phyloP scores from a whole-genome alignment of 1,140 invertebrate genomes.

The Hypothenemus hampei region DNA sequence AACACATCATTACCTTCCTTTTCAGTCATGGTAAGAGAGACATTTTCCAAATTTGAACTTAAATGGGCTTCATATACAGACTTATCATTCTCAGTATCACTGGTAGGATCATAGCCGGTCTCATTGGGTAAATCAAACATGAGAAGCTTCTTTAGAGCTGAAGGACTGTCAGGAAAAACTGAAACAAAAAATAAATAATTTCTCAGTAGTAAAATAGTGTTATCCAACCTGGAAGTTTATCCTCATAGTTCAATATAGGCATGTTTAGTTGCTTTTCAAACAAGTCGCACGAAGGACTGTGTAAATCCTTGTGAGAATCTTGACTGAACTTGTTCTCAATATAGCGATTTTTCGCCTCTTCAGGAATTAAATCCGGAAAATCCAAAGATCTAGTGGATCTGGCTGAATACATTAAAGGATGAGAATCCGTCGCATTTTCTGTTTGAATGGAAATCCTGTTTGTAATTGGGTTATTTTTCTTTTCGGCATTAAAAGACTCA shows the following conservation, averaged over 20 bases:
- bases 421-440: constrained; percentile 43
- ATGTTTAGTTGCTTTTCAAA: constrained; percentile 33
- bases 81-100: constrained; percentile 45
- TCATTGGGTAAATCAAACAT: constrained; percentile 40
- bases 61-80: constrained; percentile 45
- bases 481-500: no score
- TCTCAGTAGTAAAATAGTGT: background rate
- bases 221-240: constrained; percentile 36
- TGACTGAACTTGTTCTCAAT: constrained; percentile 35
- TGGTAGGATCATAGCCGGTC: constrained; percentile 30
- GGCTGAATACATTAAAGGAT: constrained; percentile 44
- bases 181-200: constrained; percentile 9
- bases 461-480: constrained; percentile 7
- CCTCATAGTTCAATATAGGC: constrained; percentile 32
- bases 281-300: constrained; percentile 24
- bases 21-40: constrained; percentile 44
- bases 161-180: constrained; percentile 42
- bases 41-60: constrained; percentile 45
- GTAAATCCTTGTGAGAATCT: constrained; percentile 33
- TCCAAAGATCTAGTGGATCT: constrained; percentile 37
- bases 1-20: constrained; percentile 38
- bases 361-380: constrained; percentile 43
- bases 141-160: constrained; percentile 37
- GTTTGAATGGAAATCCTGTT: constrained; percentile 15
- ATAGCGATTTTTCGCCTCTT: constrained; percentile 35